Evolutionary conservation across 2,797 vertebrate species (phyloP), one percentile per base, ranked within the genome.

Genomic region (Delichon dasypus): DNA sequence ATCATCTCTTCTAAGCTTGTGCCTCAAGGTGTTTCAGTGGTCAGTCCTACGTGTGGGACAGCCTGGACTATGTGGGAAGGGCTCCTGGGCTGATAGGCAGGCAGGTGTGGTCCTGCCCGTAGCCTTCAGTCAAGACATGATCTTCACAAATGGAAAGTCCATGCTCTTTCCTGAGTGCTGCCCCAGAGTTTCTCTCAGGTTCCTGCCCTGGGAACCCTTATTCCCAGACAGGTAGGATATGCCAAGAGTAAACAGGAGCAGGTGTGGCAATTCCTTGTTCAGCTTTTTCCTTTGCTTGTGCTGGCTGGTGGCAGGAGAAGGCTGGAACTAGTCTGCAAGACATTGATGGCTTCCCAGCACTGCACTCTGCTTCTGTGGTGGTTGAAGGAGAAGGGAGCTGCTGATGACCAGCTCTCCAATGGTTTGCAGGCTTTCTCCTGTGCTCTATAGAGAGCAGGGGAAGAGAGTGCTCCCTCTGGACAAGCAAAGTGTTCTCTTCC

Each of bases 371-470:
- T 88, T 64, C 57, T 51, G 13, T 3, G 1, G 32, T 4, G 11
- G 20, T 45, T 48, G 51, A n/a, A 86, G 70, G 26, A 77, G 79
- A 66, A 64, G 47, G 53, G 62, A 73, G 20, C 48, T 94, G 89
- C 50, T 76, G 32, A 4, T 8, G 9, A 16, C 3, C 11, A 70
- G n/a, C 12, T 89, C 42, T 55, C 51, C 11, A 2, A 6, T 2
- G 2, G 30, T 83, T 85, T 88, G 8, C 58, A 82, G 67, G 26
- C 64, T 85, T 88, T 85, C 30, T 82, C 20, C 36, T 70, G 51
- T 2, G 0, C 60, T 66, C 51, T 1, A 0, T 4, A 27, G 50
- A 73, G 48, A 85, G 30, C 0, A 3, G 11, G 8, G 34, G 13
- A 62, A 32, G 57, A 32, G 47, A 42, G 47, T 60, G 57, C 58